Evolutionary conservation across 2,113 vertebrate genomes (phyloP).

Genomic region (Carassius auratus): DNA sequence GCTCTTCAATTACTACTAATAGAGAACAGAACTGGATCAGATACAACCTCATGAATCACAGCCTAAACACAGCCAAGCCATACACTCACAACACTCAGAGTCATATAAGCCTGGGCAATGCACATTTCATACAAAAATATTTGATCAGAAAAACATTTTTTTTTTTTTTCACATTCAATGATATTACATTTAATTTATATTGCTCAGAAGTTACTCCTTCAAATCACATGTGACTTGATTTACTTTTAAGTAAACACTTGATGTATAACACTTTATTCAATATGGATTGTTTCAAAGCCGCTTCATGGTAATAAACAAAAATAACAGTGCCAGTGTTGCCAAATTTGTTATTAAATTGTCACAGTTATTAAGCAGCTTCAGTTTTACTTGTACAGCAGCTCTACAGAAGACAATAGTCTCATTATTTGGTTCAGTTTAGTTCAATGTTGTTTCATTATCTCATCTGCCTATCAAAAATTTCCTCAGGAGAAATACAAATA

Average conservation of each 20-base stretch:
- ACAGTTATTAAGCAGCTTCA: background rate
- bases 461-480: background rate
- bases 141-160: background rate
- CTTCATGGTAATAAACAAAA: background rate
- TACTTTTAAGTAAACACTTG: background rate
- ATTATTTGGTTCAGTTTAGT: background rate
- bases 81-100: background rate
- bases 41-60: conserved; percentile 29
- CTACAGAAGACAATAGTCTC: background rate
- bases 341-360: background rate
- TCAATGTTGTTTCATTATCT: background rate
- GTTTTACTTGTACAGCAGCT: background rate
- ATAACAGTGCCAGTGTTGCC: background rate
- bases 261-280: background rate
- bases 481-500: background rate
- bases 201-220: background rate
- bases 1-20: conserved; percentile 27
- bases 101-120: background rate
- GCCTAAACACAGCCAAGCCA: background rate
- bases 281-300: background rate
- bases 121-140: background rate
- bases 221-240: background rate
- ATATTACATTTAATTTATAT: background rate
- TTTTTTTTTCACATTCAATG: background rate
- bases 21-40: conserved; percentile 16